Conservation (phyloP, 2,888 invertebrate genomes). For the Tetranychus piercei region DNA sequence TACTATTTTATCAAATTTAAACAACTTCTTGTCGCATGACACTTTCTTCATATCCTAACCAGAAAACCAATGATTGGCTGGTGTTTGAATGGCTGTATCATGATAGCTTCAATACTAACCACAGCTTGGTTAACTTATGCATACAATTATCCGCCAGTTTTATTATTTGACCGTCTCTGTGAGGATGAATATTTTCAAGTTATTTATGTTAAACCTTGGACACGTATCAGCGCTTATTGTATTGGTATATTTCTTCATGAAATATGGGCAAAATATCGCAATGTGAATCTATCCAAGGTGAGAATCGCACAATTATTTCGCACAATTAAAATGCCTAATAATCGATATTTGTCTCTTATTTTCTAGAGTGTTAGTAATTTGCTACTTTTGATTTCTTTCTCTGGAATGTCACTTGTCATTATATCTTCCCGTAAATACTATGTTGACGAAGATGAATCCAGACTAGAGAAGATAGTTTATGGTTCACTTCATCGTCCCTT, state of each 20-base stretch:
- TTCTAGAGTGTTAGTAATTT: neutral
- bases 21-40: neutral
- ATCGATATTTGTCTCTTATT: neutral
- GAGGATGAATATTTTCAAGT: slow-evolving; percentile 7
- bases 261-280: neutral
- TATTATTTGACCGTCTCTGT: neutral
- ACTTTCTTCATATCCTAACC: neutral
- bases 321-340: neutral
- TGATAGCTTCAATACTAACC: neutral
- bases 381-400: neutral
- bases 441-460: neutral
- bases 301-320: neutral
- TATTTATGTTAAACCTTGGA: slow-evolving; percentile 1
- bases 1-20: neutral
- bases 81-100: neutral
- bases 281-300: neutral
- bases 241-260: slow-evolving; percentile 8
- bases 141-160: neutral
- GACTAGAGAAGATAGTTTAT: neutral
- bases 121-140: neutral
- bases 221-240: neutral
- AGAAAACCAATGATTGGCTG: neutral
- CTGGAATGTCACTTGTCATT: neutral
- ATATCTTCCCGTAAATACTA: neutral
- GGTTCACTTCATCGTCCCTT: neutral